Base-by-base conservation (phyloP, 2,113 vertebrate genomes). In the Daphoenositta chrysoptera region DNA sequence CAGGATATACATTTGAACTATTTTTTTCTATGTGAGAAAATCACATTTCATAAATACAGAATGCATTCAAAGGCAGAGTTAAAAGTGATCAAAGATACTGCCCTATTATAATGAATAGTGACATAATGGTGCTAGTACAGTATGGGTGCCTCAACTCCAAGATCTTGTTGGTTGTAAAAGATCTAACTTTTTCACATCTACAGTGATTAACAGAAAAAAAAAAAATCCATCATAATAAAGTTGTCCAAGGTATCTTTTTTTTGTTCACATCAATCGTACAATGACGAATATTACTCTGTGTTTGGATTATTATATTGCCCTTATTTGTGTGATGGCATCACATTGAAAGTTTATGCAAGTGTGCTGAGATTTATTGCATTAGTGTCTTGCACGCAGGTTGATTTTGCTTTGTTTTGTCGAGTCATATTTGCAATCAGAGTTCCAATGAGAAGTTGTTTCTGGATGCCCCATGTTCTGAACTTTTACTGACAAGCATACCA, bases 241-340 rank as follows among this genome's bases (percentile, higher is more conserved):
- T 51, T 65, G 2, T 23, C 15, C 3, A 9, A 33, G 4, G 2
- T 42, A 37, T 33, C 12, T 73, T 56, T 75, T 7, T 42, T 85
- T 72, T 31, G 5, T n/a, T 82, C 8, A 65, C 7, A 40, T 24
- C 0, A 2, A 33, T 44, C 5, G 6, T 45, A 58, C 3, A 48
- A 35, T 9, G 47, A 56, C 1, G 0, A 92, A 3, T 2, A 15
- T 8, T 54, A 17, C 14, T 51, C 11, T 65, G 3, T 50, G 3
- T 90, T 61, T 56, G 18, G 4, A 10, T 65, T 81, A 39, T 13
- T 53, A 7, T 21, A 48, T 61, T 21, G 8, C 28, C 9, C 7
- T 35, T n/a, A 30, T 24, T n/a, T 58, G 2, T 24, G 3, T 39
- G 14, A 24, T 85, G 33, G 30, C 20, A 24, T 44, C 5, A 23